Evolutionary conservation across 1,140 invertebrate genomes (phyloP).

Genomic region (Stegodyphus dumicola): DNA sequence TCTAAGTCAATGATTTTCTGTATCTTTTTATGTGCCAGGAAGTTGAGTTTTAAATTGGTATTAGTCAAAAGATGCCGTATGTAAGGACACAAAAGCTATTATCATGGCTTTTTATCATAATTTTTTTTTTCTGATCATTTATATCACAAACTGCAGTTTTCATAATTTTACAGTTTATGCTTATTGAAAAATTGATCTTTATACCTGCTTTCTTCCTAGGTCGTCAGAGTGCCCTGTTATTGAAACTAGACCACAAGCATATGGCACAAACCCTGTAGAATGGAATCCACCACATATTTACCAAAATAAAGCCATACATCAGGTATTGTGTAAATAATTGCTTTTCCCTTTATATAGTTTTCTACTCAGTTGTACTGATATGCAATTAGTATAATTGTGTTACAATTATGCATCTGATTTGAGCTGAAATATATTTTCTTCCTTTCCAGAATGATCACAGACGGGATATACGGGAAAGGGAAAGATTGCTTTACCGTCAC

Average conservation of each 20-base stretch:
- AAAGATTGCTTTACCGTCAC: neutral
- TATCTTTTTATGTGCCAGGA: too few relatives aligned
- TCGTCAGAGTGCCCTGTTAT: constrained; percentile 21
- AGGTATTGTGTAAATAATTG: neutral
- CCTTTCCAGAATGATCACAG: constrained; percentile 28
- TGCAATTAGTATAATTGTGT: neutral
- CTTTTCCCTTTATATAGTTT: neutral
- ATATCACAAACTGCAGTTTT: too few relatives aligned
- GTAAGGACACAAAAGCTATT: too few relatives aligned
- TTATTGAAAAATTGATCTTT: too few relatives aligned
- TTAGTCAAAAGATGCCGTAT: too few relatives aligned
- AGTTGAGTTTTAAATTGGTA: too few relatives aligned
- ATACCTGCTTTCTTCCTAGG: neutral
- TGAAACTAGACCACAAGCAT: constrained; percentile 19
- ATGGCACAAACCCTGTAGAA: constrained; percentile 21
- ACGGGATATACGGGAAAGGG: constrained; percentile 12
- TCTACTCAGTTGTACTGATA: neutral
- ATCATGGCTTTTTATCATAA: too few relatives aligned
- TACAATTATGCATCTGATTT: neutral
- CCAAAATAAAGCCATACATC: constrained; percentile 2
- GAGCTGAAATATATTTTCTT: neutral
- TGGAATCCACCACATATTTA: constrained; percentile 17
- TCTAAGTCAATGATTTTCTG: too few relatives aligned
- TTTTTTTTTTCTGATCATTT: too few relatives aligned
- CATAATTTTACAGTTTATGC: too few relatives aligned